A percentile compares a stretch with the other conserved stretches of the same genome.
These are phyloP conservation scores for Agrochola lychnidis DNA, from an alignment of 2,888 invertebrate genomes.

Conservation along the genomic window DNA sequence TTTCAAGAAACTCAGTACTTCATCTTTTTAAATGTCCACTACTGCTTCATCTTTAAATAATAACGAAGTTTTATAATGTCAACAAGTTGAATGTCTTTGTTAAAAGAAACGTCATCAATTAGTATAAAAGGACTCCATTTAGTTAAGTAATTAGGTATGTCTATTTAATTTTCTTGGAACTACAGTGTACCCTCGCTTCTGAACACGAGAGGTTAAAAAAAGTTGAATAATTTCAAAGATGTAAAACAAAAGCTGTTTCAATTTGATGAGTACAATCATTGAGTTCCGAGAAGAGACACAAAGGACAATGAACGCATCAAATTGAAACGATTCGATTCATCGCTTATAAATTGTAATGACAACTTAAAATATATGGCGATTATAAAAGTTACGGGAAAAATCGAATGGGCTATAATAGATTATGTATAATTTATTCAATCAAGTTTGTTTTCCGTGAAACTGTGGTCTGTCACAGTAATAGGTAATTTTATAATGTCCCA, in stretches of 20 bases:
- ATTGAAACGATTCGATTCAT: conserved; percentile 35
- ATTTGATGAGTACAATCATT: conserved; percentile 51
- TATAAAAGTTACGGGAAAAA: conserved; percentile 2
- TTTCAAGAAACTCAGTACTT: conserved; percentile 70
- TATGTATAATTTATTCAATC: not conserved
- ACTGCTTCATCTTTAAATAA: conserved; percentile 61
- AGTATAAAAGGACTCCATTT: conserved; percentile 33
- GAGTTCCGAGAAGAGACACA: conserved; percentile 25
- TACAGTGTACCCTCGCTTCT: conserved; percentile 13
- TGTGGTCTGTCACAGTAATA: not conserved
- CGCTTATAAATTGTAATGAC: conserved; percentile 33
- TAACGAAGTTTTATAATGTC: conserved; percentile 55
- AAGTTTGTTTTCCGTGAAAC: not conserved
- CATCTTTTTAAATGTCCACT: conserved; percentile 69
- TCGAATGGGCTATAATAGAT: conserved; percentile 2
- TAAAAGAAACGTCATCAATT: conserved; percentile 31
- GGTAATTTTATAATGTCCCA: not conserved
- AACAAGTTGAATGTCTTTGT: conserved; percentile 43
- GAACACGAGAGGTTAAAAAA: conserved; percentile 16
- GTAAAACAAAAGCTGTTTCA: conserved; percentile 57
- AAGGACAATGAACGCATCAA: conserved; percentile 32
- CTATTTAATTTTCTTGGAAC: conserved; percentile 26
- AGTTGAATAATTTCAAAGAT: conserved; percentile 47
- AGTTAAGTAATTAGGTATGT: conserved; percentile 44
- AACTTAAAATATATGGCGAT: conserved; percentile 31